Base-by-base conservation (phyloP, 92 coral and sea anemone species). In the Epizoanthus scotinus region DNA sequence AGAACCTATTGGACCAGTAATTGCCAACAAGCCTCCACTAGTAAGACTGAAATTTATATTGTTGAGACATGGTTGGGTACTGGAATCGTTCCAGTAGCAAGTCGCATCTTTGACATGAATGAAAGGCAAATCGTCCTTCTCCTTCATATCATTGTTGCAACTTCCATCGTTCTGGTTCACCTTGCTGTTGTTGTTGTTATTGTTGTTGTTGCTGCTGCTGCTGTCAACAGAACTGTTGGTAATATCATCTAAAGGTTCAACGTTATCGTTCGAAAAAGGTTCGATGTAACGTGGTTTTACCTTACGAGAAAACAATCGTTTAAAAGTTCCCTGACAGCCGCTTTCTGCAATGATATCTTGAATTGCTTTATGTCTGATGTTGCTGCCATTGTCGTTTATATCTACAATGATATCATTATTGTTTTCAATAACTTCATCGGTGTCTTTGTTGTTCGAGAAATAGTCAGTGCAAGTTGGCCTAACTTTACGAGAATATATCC, bases 1-100 rank as follows among this genome's bases (percentile, higher is more conserved):
- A 17, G 66, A 67, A 3, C 85, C 85, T 3, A 81, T 59, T 58
- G 77, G 77, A 7, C 85, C 85, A 53, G 85, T 81, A 42, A 81
- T 71, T 21, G 81, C 81, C 34, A 75, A 27, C 34, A 75, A 49
- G 17, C 56, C 81, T 59, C 81, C 81, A 25, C 81, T 75, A 0
- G 81, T 58, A 75, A 75, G 68, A 26, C 24, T 75, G 61, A 75
- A 60, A 57, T 59, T 75, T 34, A 75, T 75, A 34, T 75, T 75
- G 29, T 28, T 75, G 56, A 75, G 40, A 24, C 81, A 75, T 34
- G 81, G 81, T 75, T 59, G 67, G 63, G 68, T 20, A 18, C 24
- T 59, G 17, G 42, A 6, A 56, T 36, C 38, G 19, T 57, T 59
- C 81, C 81, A 75, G 56, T 75, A 75, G 28, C 68, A 75, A 40